Conservation (phyloP, 1,140 invertebrate species). For the Whitmania pigra region DNA sequence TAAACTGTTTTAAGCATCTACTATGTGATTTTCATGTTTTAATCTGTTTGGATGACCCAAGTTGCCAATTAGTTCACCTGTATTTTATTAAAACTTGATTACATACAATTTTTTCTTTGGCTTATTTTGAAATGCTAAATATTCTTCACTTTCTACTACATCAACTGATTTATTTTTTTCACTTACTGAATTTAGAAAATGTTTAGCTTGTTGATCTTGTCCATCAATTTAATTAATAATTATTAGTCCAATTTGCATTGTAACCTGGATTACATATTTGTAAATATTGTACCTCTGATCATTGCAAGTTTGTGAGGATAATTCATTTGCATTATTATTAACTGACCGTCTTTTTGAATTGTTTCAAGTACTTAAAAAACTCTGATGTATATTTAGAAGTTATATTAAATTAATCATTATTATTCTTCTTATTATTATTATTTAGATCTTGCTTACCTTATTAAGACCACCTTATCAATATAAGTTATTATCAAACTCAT, state of each 20-base stretch:
- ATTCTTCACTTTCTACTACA: background rate
- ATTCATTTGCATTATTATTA: background rate
- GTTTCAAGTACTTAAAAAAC: background rate
- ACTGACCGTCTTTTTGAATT: background rate
- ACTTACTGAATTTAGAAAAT: background rate
- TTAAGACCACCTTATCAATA: too few relatives aligned
- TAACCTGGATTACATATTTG: too few relatives aligned
- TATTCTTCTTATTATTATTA: too few relatives aligned
- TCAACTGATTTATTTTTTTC: background rate
- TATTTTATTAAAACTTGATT: background rate
- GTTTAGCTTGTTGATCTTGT: too few relatives aligned
- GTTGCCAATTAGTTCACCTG: background rate
- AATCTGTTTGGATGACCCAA: background rate
- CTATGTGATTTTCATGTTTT: background rate
- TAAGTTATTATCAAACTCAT: background rate
- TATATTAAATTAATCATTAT: background rate
- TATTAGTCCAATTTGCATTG: too few relatives aligned
- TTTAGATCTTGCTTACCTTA: background rate
- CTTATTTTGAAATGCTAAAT: background rate
- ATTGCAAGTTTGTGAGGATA: too few relatives aligned
- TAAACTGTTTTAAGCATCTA: background rate
- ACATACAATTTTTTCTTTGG: background rate
- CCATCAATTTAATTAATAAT: too few relatives aligned
- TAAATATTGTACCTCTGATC: too few relatives aligned
- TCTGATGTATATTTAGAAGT: background rate